Evolutionary conservation across 2,888 invertebrate genomes (phyloP).

Genomic region (Teinopalpus imperialis): DNA sequence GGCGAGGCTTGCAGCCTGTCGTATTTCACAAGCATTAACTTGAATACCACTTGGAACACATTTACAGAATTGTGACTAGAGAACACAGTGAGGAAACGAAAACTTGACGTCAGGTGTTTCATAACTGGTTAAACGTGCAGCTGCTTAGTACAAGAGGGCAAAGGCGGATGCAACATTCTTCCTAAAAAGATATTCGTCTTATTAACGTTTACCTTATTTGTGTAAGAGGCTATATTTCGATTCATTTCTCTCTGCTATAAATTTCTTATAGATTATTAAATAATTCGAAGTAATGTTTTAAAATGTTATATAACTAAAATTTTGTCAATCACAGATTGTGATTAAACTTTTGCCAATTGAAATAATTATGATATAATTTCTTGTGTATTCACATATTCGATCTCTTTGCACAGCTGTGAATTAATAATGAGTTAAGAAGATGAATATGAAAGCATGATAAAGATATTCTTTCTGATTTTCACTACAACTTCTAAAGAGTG

Average conservation of each 20-base stretch:
- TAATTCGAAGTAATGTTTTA: too few relatives aligned
- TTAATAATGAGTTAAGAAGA: too few relatives aligned
- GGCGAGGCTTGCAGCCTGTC: constrained; percentile 14
- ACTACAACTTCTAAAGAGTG: too few relatives aligned
- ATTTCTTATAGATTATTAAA: too few relatives aligned
- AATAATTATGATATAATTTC: too few relatives aligned
- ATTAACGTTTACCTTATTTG: neutral
- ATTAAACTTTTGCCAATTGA: too few relatives aligned
- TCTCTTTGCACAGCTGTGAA: too few relatives aligned
- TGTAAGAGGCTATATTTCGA: neutral
- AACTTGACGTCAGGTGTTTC: constrained; percentile 16
- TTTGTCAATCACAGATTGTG: too few relatives aligned
- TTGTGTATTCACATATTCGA: too few relatives aligned
- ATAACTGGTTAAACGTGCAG: constrained; percentile 20
- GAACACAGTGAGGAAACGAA: constrained; percentile 11
- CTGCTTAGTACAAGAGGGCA: constrained; percentile 9
- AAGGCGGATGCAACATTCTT: constrained; percentile 21
- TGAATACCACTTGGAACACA: constrained; percentile 6
- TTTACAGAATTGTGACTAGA: constrained; percentile 11
- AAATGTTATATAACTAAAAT: too few relatives aligned
- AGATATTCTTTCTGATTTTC: too few relatives aligned
- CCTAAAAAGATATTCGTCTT: constrained; percentile 1
- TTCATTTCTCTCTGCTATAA: neutral
- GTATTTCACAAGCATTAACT: constrained; percentile 14
- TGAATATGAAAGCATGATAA: too few relatives aligned